Conservation (phyloP, 2,113 vertebrate species). For the Taxidea taxus region DNA sequence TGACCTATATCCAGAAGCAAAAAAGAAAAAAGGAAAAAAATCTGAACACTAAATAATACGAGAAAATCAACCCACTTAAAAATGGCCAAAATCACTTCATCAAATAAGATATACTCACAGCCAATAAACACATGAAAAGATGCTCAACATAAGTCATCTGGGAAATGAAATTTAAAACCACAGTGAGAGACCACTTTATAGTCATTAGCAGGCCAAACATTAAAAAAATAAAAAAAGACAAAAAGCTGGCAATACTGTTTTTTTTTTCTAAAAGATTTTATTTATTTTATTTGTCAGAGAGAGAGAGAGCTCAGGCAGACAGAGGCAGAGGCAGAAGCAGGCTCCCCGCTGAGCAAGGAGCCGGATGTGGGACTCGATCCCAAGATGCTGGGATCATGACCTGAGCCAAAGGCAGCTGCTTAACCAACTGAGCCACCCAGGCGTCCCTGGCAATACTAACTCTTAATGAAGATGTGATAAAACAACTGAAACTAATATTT, state of each 20-base stretch:
- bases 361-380: too few species aligned
- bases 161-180: constrained; percentile 35
- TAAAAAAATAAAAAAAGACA: neutral
- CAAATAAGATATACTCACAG: neutral
- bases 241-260: neutral
- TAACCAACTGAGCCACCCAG: too few species aligned
- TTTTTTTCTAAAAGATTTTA: too few species aligned
- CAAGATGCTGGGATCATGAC: too few species aligned
- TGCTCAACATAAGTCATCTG: neutral
- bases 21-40: neutral
- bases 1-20: neutral
- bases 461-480: neutral
- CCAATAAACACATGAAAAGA: neutral
- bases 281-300: too few species aligned
- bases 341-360: too few species aligned
- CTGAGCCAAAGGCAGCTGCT: too few species aligned
- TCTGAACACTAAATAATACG: neutral
- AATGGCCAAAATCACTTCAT: neutral
- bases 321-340: too few species aligned
- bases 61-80: neutral
- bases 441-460: neutral
- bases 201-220: neutral
- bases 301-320: too few species aligned
- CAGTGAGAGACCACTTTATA: neutral
- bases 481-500: neutral